A percentile compares a stretch with the other conserved stretches of the same genome.
Evolutionary conservation across 92 coral and sea anemone genomes (phyloP).

Genomic region (Blastomussa wellsi): DNA sequence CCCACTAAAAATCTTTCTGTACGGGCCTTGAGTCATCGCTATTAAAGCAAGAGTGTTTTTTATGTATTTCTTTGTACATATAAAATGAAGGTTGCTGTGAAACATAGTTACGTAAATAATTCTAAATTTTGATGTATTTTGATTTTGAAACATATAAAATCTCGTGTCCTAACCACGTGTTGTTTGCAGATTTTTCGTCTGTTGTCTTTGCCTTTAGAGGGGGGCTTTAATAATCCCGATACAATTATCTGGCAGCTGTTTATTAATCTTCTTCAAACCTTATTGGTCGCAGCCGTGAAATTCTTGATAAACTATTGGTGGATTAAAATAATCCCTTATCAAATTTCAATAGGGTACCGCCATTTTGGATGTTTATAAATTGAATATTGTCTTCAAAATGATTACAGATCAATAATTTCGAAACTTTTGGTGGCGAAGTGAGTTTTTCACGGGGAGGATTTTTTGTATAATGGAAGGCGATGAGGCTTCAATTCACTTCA

Average conservation of each 20-base stretch:
- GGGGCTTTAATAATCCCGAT: conserved; percentile 54
- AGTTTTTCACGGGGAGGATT: conserved; percentile 3
- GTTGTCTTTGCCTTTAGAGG: conserved; percentile 30
- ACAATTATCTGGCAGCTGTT: conserved; percentile 63
- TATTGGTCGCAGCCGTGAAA: conserved; percentile 62
- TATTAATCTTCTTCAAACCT: conserved; percentile 76
- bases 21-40: no score
- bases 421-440: neutral
- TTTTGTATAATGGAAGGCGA: conserved; percentile 46
- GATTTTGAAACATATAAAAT: no score
- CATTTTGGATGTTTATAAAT: conserved; percentile 64
- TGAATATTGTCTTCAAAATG: conserved; percentile 33
- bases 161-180: neutral
- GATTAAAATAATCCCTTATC: conserved; percentile 81
- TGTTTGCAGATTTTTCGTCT: conserved; percentile 16
- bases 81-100: no score
- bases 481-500: conserved; percentile 50
- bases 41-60: no score
- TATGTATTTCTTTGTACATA: no score
- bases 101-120: no score
- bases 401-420: conserved; percentile 9
- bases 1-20: no score
- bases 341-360: conserved; percentile 68
- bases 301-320: conserved; percentile 75
- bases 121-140: no score